Conservation (phyloP, 2,888 invertebrate species). For the Dicyrtomina minuta region DNA sequence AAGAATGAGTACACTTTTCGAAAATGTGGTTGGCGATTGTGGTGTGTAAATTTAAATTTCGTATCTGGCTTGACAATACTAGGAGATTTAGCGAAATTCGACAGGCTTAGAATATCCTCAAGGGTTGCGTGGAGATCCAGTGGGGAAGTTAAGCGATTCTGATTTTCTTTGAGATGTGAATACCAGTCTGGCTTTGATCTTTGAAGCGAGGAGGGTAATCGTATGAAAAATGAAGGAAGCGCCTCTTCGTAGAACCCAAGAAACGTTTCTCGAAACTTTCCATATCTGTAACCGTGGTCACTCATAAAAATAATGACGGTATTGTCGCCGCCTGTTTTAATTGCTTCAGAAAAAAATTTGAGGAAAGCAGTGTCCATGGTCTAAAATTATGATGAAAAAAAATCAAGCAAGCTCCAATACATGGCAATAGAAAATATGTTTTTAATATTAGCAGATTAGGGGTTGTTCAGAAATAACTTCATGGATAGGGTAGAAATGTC, state of each 20-base stretch:
- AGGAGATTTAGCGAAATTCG: no score
- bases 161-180: conserved; percentile 64
- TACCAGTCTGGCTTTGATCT: conserved; percentile 60
- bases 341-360: background rate
- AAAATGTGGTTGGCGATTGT: no score
- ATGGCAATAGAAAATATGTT: no score
- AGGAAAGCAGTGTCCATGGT: background rate
- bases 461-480: no score
- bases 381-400: no score
- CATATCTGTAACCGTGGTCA: conserved; percentile 79
- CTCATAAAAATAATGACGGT: conserved; percentile 60
- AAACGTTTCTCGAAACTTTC: conserved; percentile 69
- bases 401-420: no score
- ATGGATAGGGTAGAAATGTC: no score
- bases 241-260: conserved; percentile 78
- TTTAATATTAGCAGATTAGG: no score
- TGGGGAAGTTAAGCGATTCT: conserved; percentile 69
- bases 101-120: conserved; percentile 42
- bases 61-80: no score
- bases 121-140: conserved; percentile 72
- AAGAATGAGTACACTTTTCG: no score
- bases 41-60: no score
- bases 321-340: conserved; percentile 12
- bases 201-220: conserved; percentile 65
- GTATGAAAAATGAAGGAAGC: conserved; percentile 71